A percentile compares a stretch with the other conserved stretches of the same genome.
Conservation (phyloP, 2,113 vertebrate species). For the Propithecus coquereli region DNA sequence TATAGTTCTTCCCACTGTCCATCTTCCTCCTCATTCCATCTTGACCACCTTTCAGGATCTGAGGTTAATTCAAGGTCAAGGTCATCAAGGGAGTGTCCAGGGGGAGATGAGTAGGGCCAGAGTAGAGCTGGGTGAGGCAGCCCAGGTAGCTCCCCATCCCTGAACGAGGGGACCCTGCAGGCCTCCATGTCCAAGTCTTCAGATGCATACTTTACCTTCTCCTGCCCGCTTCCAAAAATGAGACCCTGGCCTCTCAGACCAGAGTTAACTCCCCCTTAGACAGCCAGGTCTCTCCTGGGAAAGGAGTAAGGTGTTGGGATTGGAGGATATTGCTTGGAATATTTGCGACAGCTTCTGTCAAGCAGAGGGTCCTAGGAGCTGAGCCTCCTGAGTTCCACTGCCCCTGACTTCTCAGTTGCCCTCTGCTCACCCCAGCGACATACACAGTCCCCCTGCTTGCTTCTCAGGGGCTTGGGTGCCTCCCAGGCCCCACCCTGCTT, state of each 20-base stretch:
- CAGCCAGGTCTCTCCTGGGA: not conserved
- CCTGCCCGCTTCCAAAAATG: not conserved
- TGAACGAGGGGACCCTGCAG: not conserved
- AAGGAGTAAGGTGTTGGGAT: not conserved
- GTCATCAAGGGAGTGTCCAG: conserved; percentile 8
- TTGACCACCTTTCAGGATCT: not conserved
- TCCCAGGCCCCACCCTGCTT: not conserved
- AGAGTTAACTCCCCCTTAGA: not conserved
- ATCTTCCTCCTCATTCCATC: not conserved
- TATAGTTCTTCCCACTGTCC: not conserved
- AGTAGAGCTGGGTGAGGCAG: not conserved
- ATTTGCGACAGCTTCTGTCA: not conserved
- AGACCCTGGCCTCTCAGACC: not conserved
- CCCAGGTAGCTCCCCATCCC: not conserved
- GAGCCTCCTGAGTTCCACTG: not conserved
- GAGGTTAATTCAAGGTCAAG: conserved; percentile 74
- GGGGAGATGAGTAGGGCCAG: not conserved
- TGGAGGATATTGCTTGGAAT: not conserved
- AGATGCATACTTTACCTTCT: not conserved
- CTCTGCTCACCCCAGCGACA: not conserved
- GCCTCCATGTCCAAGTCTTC: not conserved
- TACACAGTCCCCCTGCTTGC: not conserved
- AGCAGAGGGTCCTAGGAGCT: not conserved
- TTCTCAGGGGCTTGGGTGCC: not conserved
- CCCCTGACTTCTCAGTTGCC: not conserved